phyloP scores from a whole-genome alignment of 2,797 vertebrate genomes.

The Anguilla marmorata region DNA sequence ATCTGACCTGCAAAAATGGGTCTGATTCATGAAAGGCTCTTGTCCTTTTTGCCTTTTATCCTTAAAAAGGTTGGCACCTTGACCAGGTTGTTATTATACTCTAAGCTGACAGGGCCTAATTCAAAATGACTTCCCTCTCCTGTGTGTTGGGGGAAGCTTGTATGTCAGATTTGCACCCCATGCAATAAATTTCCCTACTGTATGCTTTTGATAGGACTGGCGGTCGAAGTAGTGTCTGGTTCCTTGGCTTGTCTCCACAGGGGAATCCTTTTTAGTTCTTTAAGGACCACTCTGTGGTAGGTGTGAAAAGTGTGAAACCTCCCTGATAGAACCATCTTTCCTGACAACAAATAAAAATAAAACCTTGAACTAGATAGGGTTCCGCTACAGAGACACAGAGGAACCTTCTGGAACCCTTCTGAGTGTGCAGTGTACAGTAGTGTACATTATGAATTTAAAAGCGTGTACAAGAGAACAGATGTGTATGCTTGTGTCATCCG shows the following conservation, averaged over 20 bases:
- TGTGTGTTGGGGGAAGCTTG: background rate
- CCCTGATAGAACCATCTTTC: too few species aligned
- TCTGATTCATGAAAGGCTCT: too few species aligned
- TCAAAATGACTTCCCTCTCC: background rate
- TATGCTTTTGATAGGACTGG: background rate
- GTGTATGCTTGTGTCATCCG: background rate
- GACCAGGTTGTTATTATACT: background rate
- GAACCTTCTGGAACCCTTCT: too few species aligned
- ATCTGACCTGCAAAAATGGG: too few species aligned
- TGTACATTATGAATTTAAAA: background rate
- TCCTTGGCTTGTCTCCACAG: too few species aligned
- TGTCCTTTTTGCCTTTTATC: background rate
- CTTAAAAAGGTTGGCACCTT: background rate
- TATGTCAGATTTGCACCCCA: background rate
- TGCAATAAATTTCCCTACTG: background rate
- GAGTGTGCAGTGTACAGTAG: background rate
- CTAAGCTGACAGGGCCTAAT: background rate
- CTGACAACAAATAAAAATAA: background rate
- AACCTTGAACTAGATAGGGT: too few species aligned
- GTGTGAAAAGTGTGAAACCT: too few species aligned
- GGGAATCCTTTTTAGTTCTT: too few species aligned
- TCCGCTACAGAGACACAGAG: too few species aligned
- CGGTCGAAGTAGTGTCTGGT: background rate
- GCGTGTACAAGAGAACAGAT: background rate
- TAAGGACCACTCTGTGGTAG: too few species aligned